Base-by-base conservation (phyloP, 37 sponge, comb jelly and placozoan species). In the Haliclona indistincta region DNA sequence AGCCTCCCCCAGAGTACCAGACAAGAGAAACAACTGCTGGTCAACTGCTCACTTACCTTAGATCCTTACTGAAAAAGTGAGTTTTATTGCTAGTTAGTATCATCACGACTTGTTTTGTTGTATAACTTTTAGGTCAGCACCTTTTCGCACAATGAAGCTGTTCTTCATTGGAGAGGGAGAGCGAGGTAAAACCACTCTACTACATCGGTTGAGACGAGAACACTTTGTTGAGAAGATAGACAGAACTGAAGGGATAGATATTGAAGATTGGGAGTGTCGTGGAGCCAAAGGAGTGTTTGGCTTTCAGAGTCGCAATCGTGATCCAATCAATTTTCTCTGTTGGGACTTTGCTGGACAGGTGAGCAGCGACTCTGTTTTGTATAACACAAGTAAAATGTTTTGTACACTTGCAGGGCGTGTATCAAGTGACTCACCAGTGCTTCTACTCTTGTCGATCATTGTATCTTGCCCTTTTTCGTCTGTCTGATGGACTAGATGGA, bases 261-360 rank as follows among this genome's bases (percentile, higher is more conserved):
- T 94, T 26, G 84, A 68, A 30, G 76, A 87, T 15, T 94, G 95
- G 95, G 22, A 28, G 23, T 88, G 60, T n/a, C 11, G 60, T 25
- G 60, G 60, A n/a, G 28, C 22, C 7, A n/a, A 25, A 6, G n/a
- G 68, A 7, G 20, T 17, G 7, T 11, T 11, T 20, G 11, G 11
- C 10, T 26, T 58, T 26, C n/a, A 25, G 6, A 8, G 60, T 25
- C 6, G 26, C 22, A 54, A 29, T 1, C 67, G 2, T 37, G 56
- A 76, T 22, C 63, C 79, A 0, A 80, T 96, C 29, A 71, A 81
- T n/a, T 96, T 93, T 39, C 63, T 92, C 22, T 84, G 86, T 7
- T 93, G 93, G 97, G 97, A 96, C 64, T 96, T 96, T 82, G 97
- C 89, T 44, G 97, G 97, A 36, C 93, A 90, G 72, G 92, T 86